These are phyloP conservation scores for Diadromus collaris DNA, from an alignment of 2,888 invertebrate genomes.

Conservation along the genomic window DNA sequence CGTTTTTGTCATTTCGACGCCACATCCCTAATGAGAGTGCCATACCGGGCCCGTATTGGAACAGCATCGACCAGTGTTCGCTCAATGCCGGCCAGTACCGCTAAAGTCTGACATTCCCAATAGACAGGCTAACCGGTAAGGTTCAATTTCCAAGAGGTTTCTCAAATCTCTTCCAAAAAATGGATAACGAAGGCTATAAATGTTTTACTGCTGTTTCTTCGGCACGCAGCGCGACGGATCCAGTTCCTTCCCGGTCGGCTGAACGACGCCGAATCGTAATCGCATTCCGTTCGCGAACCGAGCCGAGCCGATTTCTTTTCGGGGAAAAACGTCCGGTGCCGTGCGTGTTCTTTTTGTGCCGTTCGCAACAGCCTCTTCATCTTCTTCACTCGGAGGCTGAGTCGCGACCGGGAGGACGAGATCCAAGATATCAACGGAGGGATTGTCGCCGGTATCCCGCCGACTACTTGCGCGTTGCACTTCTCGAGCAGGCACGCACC, in stretches of 20 bases:
- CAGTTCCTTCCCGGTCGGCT: slow-evolving; percentile 5
- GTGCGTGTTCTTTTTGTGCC: slow-evolving; percentile 29
- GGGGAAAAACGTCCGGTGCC: slow-evolving; percentile 22
- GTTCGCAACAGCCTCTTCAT: slow-evolving; percentile 50
- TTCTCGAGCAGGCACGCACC: slow-evolving; percentile 13
- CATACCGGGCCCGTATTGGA: too few species aligned
- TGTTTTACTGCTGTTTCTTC: background rate
- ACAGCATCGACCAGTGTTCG: too few species aligned
- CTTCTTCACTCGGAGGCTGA: slow-evolving; percentile 52
- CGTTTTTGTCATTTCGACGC: too few species aligned
- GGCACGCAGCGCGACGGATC: background rate
- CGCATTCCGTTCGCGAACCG: slow-evolving; percentile 33
- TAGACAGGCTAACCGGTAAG: too few species aligned
- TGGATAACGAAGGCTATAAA: background rate
- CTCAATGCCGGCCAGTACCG: too few species aligned
- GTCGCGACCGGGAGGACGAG: slow-evolving; percentile 37
- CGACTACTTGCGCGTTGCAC: slow-evolving; percentile 35
- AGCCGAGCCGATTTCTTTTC: slow-evolving; percentile 50
- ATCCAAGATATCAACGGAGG: slow-evolving; percentile 50
- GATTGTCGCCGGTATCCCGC: slow-evolving; percentile 16
- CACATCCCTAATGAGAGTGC: too few species aligned
- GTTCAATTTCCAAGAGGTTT: too few species aligned
- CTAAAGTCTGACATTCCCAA: too few species aligned
- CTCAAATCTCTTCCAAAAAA: too few species aligned
- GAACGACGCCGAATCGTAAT: slow-evolving; percentile 39